Percentiles rank a stretch among this genome's conserved stretches.
These are phyloP conservation scores for Anabacerthia variegaticeps DNA, from an alignment of 2,797 vertebrate genomes.

Conservation along the genomic window DNA sequence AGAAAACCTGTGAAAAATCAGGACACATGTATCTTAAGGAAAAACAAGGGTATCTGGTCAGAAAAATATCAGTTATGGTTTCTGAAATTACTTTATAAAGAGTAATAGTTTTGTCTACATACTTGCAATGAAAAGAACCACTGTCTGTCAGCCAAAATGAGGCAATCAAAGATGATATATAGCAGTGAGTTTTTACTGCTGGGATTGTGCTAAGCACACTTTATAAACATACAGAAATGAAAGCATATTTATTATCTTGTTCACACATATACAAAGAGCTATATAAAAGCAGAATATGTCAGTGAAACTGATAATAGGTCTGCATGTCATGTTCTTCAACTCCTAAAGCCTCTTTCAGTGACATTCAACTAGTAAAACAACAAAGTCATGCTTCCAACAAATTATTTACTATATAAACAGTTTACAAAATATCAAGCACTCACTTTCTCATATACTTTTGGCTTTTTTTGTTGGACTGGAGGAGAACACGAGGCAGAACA, in stretches of 20 bases:
- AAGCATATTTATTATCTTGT: not conserved
- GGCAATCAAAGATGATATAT: not conserved
- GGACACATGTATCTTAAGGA: not conserved
- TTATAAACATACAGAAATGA: not conserved
- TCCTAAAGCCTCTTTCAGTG: not conserved
- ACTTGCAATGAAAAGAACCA: not conserved
- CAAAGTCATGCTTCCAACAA: not conserved
- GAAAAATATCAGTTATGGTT: not conserved
- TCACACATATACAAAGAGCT: not conserved
- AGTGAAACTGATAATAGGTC: not conserved
- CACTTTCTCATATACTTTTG: not conserved
- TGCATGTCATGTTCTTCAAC: not conserved
- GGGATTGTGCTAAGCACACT: not conserved
- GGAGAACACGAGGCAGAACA: accelerated
- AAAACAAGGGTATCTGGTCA: not conserved
- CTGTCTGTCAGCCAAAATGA: not conserved
- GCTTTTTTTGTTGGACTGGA: not conserved
- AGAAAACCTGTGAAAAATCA: not conserved
- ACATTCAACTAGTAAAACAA: not conserved
- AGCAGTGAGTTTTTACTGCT: not conserved
- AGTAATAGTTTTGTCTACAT: not conserved
- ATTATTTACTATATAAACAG: slow-evolving; percentile 16
- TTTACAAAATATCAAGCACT: slow-evolving; percentile 4
- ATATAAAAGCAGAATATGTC: not conserved
- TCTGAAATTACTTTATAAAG: not conserved